Evolutionary conservation across 2,797 vertebrate genomes (phyloP).

Genomic region (Psittacula derbiana): DNA sequence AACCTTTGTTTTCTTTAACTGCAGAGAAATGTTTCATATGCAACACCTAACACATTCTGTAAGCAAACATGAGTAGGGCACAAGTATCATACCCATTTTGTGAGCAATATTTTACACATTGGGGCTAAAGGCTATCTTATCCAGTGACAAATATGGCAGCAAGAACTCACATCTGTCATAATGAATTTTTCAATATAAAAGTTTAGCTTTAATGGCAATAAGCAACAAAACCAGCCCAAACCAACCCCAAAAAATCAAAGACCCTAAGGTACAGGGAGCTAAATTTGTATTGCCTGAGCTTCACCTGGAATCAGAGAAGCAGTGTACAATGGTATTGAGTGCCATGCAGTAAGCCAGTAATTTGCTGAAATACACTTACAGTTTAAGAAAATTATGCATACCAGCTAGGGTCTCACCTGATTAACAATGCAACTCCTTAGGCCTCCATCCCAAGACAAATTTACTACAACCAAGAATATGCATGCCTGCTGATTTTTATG

Average conservation of each 20-base stretch:
- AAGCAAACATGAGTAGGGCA: background rate
- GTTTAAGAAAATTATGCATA: background rate
- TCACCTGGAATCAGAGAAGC: background rate
- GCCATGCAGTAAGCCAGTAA: background rate
- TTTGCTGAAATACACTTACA: background rate
- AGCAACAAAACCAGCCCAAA: background rate
- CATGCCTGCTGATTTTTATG: background rate
- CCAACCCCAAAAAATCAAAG: background rate
- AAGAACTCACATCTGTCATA: background rate
- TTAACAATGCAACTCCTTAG: background rate
- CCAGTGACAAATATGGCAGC: background rate
- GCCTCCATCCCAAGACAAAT: background rate
- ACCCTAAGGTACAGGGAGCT: background rate
- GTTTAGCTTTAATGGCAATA: background rate
- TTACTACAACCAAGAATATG: background rate
- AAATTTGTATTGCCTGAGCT: background rate
- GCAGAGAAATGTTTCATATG: background rate
- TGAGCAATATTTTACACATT: background rate
- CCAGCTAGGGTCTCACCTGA: background rate
- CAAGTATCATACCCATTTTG: background rate
- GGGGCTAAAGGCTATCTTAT: background rate
- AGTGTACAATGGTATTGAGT: background rate
- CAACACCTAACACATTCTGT: background rate
- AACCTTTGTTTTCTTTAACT: background rate
- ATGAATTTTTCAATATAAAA: background rate